A percentile compares a stretch with the other conserved stretches of the same genome.
Conservation (phyloP, 2,888 invertebrate genomes). For the Drosophila pegasa region DNA sequence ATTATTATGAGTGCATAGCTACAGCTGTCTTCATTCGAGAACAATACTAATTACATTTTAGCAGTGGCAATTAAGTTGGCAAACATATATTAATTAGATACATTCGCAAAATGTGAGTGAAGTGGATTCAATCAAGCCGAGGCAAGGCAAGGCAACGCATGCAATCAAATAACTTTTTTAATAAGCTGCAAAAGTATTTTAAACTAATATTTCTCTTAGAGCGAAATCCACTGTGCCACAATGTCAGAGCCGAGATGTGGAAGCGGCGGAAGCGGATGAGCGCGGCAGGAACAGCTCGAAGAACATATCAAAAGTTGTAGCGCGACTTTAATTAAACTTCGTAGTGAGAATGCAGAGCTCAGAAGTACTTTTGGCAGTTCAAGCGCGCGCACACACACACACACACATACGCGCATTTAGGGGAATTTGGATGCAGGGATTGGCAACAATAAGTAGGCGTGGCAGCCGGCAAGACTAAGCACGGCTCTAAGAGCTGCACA, state of each 20-base stretch:
- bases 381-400: slow-evolving; percentile 49
- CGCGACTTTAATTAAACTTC: slow-evolving; percentile 79
- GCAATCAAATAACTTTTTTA: not conserved
- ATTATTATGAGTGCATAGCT: not conserved
- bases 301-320: slow-evolving; percentile 77
- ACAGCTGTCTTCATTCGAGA: not conserved
- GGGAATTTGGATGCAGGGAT: slow-evolving; percentile 36
- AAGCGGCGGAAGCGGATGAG: slow-evolving; percentile 65
- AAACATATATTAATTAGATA: not conserved
- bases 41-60: not conserved
- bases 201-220: slow-evolving; percentile 1
- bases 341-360: slow-evolving; percentile 56
- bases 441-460: slow-evolving; percentile 38
- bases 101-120: not conserved
- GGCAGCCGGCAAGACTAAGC: slow-evolving; percentile 14
- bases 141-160: not conserved
- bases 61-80: not conserved
- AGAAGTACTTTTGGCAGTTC: slow-evolving; percentile 75
- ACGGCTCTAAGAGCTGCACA: slow-evolving; percentile 33
- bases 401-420: slow-evolving; percentile 5
- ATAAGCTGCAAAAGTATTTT: slow-evolving; percentile 9
- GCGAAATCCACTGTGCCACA: slow-evolving; percentile 39
- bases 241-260: slow-evolving; percentile 18
- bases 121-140: not conserved
- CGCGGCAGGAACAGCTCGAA: slow-evolving; percentile 69